Evolutionary conservation across 1,140 invertebrate species (phyloP).

Genomic region (Araneus ventricosus): DNA sequence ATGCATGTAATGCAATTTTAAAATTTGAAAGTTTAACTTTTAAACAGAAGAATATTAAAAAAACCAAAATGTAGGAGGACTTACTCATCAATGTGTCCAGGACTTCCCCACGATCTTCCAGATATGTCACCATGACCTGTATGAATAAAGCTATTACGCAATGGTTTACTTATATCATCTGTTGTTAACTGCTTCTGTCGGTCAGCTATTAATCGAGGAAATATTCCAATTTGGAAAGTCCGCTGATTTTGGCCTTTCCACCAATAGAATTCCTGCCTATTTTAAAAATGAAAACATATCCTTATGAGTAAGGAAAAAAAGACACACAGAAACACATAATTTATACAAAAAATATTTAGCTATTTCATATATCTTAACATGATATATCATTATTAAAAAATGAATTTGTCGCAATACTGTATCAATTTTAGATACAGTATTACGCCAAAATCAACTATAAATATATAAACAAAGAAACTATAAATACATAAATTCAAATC

Average conservation of each 20-base stretch:
- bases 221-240: slow-evolving; percentile 90
- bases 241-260: slow-evolving; percentile 97
- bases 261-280: slow-evolving; percentile 91
- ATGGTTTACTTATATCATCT: slow-evolving; percentile 86
- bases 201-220: slow-evolving; percentile 86
- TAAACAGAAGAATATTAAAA: too few species aligned
- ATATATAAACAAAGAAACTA: too few species aligned
- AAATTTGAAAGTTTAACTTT: too few species aligned
- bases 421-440: too few species aligned
- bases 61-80: slow-evolving; percentile 37
- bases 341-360: too few species aligned
- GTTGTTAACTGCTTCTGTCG: slow-evolving; percentile 82
- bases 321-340: background rate
- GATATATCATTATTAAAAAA: too few species aligned
- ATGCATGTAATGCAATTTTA: too few species aligned
- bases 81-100: slow-evolving; percentile 87
- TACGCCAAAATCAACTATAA: too few species aligned
- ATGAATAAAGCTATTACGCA: slow-evolving; percentile 93
- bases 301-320: background rate
- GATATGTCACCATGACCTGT: slow-evolving; percentile 83
- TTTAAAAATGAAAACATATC: slow-evolving; percentile 45
- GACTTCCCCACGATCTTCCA: slow-evolving; percentile 93
- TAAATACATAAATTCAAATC: too few species aligned
- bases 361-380: too few species aligned
- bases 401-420: too few species aligned